Evolutionary conservation across 2,113 vertebrate species (phyloP).

Genomic region (Pollimyrus isidori): DNA sequence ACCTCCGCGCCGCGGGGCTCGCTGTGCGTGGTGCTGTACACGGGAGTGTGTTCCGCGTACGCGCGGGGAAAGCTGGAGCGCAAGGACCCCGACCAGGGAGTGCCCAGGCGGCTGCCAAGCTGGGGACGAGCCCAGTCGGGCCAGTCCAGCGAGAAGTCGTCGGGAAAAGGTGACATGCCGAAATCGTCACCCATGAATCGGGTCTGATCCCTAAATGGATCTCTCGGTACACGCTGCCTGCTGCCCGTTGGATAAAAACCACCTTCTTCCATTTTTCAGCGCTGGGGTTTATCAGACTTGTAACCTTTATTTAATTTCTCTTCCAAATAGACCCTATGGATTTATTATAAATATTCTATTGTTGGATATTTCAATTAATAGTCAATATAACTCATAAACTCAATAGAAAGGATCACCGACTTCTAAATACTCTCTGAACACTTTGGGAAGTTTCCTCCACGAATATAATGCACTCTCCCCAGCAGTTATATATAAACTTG

Average conservation of each 20-base stretch:
- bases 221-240: slow-evolving; percentile 70
- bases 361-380: background rate
- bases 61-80: slow-evolving; percentile 68
- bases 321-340: background rate
- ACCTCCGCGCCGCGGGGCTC: slow-evolving; percentile 68
- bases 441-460: background rate
- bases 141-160: slow-evolving; percentile 84
- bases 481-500: background rate
- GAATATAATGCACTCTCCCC: slow-evolving; percentile 2
- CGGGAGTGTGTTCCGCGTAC: slow-evolving; percentile 54
- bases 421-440: background rate
- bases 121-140: slow-evolving; percentile 86
- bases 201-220: slow-evolving; percentile 82
- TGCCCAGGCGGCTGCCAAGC: slow-evolving; percentile 62
- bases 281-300: background rate
- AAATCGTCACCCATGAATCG: slow-evolving; percentile 91
- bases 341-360: background rate
- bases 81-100: slow-evolving; percentile 73
- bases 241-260: slow-evolving; percentile 70
- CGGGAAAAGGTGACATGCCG: slow-evolving; percentile 78
- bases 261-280: slow-evolving; percentile 78
- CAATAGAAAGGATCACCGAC: background rate
- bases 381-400: background rate
- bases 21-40: slow-evolving; percentile 64
- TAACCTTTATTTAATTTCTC: background rate